phyloP scores from a whole-genome alignment of 2,888 invertebrate genomes.

The Epicampocera succincta region DNA sequence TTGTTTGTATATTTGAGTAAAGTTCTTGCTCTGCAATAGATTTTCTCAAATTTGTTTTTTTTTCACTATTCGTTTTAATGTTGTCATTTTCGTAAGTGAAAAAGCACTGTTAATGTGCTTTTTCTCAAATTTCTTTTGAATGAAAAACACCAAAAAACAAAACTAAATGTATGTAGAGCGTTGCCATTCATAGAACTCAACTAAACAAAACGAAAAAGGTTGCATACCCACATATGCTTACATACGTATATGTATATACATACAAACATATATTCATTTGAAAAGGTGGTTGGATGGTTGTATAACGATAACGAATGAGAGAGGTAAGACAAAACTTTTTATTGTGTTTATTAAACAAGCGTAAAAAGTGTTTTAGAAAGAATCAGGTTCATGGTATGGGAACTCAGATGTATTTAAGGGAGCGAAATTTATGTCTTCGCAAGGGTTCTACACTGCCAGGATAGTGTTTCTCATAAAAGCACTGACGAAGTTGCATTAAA shows the following conservation, averaged over 20 bases:
- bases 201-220: background rate
- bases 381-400: too few species aligned
- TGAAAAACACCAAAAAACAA: constrained; percentile 33
- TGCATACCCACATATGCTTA: background rate
- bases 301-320: too few species aligned
- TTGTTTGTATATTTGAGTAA: background rate
- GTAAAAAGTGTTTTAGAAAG: too few species aligned
- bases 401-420: too few species aligned
- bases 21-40: constrained; percentile 22
- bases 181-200: constrained; percentile 42
- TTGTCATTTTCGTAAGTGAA: constrained; percentile 19
- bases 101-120: constrained; percentile 42
- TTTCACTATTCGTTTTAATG: background rate
- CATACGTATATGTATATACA: too few species aligned
- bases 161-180: constrained; percentile 10
- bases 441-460: too few species aligned
- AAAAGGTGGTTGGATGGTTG: background rate
- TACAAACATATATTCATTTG: too few species aligned
- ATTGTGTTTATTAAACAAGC: too few species aligned
- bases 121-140: constrained; percentile 39
- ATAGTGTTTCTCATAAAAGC: too few species aligned
- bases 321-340: too few species aligned
- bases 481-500: too few species aligned
- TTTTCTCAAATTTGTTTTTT: constrained; percentile 19
- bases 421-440: too few species aligned